Conservation (phyloP, 2,888 invertebrate species). For the Clepsis dumicolana region DNA sequence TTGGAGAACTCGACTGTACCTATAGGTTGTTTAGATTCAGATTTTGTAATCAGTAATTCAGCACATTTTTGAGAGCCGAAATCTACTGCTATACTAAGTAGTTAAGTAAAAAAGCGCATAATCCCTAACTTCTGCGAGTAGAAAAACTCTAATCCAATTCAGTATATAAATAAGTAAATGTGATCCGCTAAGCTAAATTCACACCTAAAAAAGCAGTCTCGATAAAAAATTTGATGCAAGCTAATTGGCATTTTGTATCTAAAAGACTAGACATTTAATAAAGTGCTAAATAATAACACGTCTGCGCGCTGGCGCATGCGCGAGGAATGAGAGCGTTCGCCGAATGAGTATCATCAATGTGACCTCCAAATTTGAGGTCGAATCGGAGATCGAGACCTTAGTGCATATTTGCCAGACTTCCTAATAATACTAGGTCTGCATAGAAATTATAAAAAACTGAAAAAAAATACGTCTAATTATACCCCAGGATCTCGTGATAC, state of each 20-base stretch:
- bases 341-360: constrained; percentile 65
- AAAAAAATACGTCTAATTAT: constrained; percentile 1
- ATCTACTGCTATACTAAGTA: too few relatives aligned
- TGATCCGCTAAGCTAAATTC: too few relatives aligned
- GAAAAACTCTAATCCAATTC: too few relatives aligned
- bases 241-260: not conserved
- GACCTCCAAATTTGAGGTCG: constrained; percentile 66
- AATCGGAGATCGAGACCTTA: constrained; percentile 56
- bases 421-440: constrained; percentile 37
- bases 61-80: too few relatives aligned
- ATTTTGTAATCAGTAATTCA: too few relatives aligned
- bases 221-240: not conserved
- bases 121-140: too few relatives aligned
- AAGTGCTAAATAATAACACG: constrained; percentile 73
- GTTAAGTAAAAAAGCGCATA: too few relatives aligned
- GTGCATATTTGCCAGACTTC: constrained; percentile 45
- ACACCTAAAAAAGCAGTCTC: not conserved
- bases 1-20: too few relatives aligned
- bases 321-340: constrained; percentile 68
- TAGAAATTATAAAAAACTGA: not conserved
- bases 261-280: constrained; percentile 27
- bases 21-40: too few relatives aligned
- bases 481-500: not conserved
- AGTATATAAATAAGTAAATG: too few relatives aligned
- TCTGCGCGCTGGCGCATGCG: constrained; percentile 55